Evolutionary conservation across 2,888 invertebrate species (phyloP), one percentile per base, ranked within the genome.

Genomic region (Ormyrus labotus): DNA sequence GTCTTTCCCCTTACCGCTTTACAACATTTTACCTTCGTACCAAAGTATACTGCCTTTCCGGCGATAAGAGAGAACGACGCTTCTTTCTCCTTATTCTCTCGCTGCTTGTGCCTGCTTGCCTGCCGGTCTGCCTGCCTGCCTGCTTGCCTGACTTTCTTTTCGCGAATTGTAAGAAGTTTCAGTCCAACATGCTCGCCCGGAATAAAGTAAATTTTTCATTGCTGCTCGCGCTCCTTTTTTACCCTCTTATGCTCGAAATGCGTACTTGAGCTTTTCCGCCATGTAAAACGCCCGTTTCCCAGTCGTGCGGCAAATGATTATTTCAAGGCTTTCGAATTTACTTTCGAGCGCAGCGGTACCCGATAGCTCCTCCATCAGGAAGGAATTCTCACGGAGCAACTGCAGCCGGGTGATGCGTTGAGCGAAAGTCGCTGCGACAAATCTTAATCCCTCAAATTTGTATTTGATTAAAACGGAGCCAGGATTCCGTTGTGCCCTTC

Each of bases 361-460:
- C 34, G 34, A 34, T 34, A 34, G 34, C 3, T 4, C 34, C 34
- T 34, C 34, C 34, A 34, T 34, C 34, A 34, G 34, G 60, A 6
- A 19, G 6, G 13, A 57, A 34, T 34, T 19, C 7, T 50, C 50
- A 13, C 50, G 13, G 45, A 4, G 11, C 34, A 10, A 13, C 34
- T 34, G 6, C 5, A 57, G 10, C n/a, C 57, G 34, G 6, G 8
- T 13, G 9, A 6, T n/a, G 47, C 5, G 47, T 34, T 34, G 34
- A 3, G 34, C 51, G 55, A 67, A 75, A 53, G 11, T 34, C 57
- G 11, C 19, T 48, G 34, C 65, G 47, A 78, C 65, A 81, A 81
- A 78, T 78, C 74, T 70, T 70, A 70, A 80, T 80, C 71, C 58
- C 63, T 68, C 67, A 63, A 76, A 80, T 80, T 80, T 80, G 75